A percentile compares a stretch with the other conserved stretches of the same genome.
Conservation (phyloP, 2,113 vertebrate species). For the Calidris pygmaea region DNA sequence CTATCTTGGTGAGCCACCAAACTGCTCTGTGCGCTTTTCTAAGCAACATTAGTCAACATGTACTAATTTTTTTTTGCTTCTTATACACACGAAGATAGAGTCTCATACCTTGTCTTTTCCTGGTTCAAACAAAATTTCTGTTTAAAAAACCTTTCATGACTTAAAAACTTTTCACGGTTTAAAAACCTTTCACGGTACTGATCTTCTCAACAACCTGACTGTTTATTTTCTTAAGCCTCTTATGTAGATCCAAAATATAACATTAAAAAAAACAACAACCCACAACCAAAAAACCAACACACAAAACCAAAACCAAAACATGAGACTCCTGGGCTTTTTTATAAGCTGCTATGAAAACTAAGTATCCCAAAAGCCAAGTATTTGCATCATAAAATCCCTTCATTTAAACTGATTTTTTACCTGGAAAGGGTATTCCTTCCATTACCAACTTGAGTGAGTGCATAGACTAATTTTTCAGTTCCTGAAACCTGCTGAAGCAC, state of each 20-base stretch:
- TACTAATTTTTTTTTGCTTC: not conserved
- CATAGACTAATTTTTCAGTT: conserved; percentile 17
- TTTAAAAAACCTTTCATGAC: not conserved
- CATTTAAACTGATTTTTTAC: conserved; percentile 13
- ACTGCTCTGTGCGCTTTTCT: not conserved
- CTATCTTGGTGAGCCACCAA: not conserved
- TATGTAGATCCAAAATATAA: not conserved
- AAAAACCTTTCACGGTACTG: not conserved
- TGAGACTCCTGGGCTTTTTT: not conserved
- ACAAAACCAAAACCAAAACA: not conserved
- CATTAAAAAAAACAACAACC: not conserved
- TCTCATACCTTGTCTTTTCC: not conserved
- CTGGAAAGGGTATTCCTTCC: not conserved
- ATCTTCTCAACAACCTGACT: not conserved
- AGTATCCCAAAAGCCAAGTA: not conserved
- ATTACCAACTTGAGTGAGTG: not conserved
- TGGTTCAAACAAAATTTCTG: not conserved
- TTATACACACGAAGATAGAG: not conserved
- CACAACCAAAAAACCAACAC: not conserved
- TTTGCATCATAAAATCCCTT: not conserved
- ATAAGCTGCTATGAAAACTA: conserved; percentile 11
- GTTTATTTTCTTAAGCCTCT: not conserved
- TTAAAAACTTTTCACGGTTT: not conserved
- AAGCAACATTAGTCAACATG: not conserved
- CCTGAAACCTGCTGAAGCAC: conserved; percentile 8